Evolutionary conservation across 2,888 invertebrate genomes (phyloP).

Genomic region (Branchinecta sandiegonensis): DNA sequence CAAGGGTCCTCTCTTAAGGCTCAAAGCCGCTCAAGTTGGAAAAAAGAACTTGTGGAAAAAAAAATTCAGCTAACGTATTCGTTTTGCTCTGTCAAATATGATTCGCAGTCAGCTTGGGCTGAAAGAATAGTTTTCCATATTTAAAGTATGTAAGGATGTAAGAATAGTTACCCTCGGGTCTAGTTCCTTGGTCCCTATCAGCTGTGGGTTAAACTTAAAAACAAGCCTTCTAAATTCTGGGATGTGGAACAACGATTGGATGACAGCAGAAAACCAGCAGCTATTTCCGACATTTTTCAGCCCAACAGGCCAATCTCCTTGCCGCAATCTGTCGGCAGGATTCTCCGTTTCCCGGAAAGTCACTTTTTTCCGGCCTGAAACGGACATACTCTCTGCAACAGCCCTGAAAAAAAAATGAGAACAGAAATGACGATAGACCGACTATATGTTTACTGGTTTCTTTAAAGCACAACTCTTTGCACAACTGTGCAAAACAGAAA

Average conservation of each 20-base stretch:
- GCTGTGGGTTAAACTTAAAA: constrained; percentile 31
- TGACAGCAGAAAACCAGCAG: constrained; percentile 40
- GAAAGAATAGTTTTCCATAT: too few relatives aligned
- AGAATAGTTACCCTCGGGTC: background rate
- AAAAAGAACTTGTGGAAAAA: too few relatives aligned
- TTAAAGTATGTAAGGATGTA: too few relatives aligned
- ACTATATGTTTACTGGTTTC: too few relatives aligned
- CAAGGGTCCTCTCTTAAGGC: too few relatives aligned
- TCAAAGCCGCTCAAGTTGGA: too few relatives aligned
- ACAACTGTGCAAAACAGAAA: too few relatives aligned
- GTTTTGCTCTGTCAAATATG: too few relatives aligned
- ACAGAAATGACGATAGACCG: background rate
- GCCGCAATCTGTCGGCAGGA: constrained; percentile 30
- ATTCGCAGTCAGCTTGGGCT: too few relatives aligned
- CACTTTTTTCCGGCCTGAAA: background rate
- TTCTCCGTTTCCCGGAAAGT: constrained; percentile 1
- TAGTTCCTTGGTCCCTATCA: constrained; percentile 26
- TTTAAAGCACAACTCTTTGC: too few relatives aligned
- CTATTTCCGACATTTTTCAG: constrained; percentile 39
- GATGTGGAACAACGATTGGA: constrained; percentile 37
- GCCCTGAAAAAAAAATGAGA: background rate
- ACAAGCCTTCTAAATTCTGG: constrained; percentile 35
- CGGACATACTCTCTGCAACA: constrained; percentile 12
- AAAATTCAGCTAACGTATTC: too few relatives aligned
- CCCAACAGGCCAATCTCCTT: constrained; percentile 36